These are phyloP conservation scores for Cydia splendana DNA, from an alignment of 1,140 invertebrate genomes.

Conservation along the genomic window DNA sequence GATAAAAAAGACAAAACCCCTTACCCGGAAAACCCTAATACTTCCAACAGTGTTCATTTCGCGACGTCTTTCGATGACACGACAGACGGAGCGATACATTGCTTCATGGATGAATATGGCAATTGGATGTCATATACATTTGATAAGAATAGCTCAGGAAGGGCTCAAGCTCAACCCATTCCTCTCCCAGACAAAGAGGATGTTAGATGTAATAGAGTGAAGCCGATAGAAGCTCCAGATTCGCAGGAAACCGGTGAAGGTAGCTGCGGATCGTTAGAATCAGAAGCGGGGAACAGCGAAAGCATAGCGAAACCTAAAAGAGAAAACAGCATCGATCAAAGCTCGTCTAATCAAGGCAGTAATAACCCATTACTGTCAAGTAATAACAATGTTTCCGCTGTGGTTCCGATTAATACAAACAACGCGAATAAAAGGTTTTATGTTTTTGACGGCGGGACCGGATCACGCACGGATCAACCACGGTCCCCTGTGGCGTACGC, in stretches of 20 bases:
- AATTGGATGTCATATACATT: slow-evolving; percentile 92
- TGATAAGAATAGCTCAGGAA: slow-evolving; percentile 83
- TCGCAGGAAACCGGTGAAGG: slow-evolving; percentile 51
- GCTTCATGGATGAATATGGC: slow-evolving; percentile 87
- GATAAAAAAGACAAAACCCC: slow-evolving; percentile 65
- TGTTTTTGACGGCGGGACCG: slow-evolving; percentile 69
- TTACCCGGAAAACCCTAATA: slow-evolving; percentile 63
- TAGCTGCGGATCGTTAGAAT: slow-evolving; percentile 74
- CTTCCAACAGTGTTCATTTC: slow-evolving; percentile 81
- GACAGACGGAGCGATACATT: slow-evolving; percentile 92
- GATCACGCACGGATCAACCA: slow-evolving; percentile 60
- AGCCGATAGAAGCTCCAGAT: slow-evolving; percentile 62
- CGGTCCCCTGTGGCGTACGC: slow-evolving; percentile 71
- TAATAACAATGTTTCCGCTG: slow-evolving; percentile 74
- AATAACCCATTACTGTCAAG: slow-evolving; percentile 75
- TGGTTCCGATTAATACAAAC: slow-evolving; percentile 73
- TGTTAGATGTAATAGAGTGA: slow-evolving; percentile 67
- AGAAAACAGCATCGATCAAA: slow-evolving; percentile 72
- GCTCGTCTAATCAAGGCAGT: slow-evolving; percentile 77
- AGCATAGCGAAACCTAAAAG: slow-evolving; percentile 70
- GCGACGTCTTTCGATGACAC: slow-evolving; percentile 93
- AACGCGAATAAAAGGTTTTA: slow-evolving; percentile 71
- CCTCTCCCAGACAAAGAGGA: slow-evolving; percentile 72
- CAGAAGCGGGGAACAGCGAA: slow-evolving; percentile 70
- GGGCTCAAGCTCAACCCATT: slow-evolving; percentile 61